A percentile compares a stretch with the other conserved stretches of the same genome.
Conservation (phyloP, 2,888 invertebrate species). For the Polylopha cassiicola region DNA sequence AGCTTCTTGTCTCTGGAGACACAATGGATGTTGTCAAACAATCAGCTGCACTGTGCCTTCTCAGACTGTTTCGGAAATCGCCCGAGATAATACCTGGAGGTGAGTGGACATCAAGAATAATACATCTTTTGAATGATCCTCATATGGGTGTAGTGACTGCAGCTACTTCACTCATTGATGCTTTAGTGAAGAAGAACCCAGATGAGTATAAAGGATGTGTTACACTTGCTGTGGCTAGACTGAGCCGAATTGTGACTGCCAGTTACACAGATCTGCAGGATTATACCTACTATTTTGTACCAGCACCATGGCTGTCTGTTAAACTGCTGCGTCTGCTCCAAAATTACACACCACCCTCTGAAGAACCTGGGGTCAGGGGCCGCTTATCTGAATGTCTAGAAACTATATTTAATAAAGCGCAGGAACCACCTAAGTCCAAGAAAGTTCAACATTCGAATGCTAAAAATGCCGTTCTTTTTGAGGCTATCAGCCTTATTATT, state of each 20-base stretch:
- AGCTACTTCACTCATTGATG: slow-evolving; percentile 98
- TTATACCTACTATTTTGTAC: slow-evolving; percentile 99
- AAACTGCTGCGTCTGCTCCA: slow-evolving; percentile 96
- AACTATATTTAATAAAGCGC: slow-evolving; percentile 98
- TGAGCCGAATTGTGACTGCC: slow-evolving; percentile 98
- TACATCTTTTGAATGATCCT: slow-evolving; percentile 98
- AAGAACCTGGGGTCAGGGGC: slow-evolving; percentile 95
- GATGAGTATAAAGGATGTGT: slow-evolving; percentile 99
- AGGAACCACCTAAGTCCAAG: slow-evolving; percentile 99
- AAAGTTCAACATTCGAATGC: slow-evolving; percentile 99
- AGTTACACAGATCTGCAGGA: slow-evolving; percentile 99
- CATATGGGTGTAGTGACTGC: slow-evolving; percentile 99
- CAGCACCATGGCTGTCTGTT: slow-evolving; percentile 99
- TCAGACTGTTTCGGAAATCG: slow-evolving; percentile 94
- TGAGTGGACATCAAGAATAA: slow-evolving; percentile 99
- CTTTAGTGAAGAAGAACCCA: slow-evolving; percentile 98
- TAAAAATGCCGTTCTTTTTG: slow-evolving; percentile 99
- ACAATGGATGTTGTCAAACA: slow-evolving; percentile 99
- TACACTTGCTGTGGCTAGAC: slow-evolving; percentile 96
- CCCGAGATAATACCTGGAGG: slow-evolving; percentile 98
- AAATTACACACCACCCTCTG: slow-evolving; percentile 99
- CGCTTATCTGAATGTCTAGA: slow-evolving; percentile 98
- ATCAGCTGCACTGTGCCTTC: slow-evolving; percentile 97
- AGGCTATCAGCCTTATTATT: slow-evolving; percentile 99
- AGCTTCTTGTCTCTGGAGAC: slow-evolving; percentile 98